A percentile compares a stretch with the other conserved stretches of the same genome.
phyloP scores from a whole-genome alignment of 2,797 vertebrate species.

The Poeciliopsis turneri region DNA sequence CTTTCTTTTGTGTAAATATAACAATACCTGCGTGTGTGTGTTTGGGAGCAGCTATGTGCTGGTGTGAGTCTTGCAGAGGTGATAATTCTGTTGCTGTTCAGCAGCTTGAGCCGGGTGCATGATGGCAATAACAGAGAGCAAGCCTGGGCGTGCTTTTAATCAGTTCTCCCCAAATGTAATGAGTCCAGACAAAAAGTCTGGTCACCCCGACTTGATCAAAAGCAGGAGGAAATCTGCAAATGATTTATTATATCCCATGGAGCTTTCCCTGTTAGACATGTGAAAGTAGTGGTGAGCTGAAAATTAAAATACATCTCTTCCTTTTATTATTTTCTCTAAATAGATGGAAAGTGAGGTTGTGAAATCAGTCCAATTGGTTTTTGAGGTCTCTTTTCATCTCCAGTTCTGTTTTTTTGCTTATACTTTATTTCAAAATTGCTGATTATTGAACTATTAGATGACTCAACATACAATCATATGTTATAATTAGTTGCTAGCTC shows the following conservation, averaged over 20 bases:
- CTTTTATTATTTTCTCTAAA: constrained; percentile 65
- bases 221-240: constrained; percentile 73
- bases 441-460: background rate
- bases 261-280: constrained; percentile 77
- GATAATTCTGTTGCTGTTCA: constrained; percentile 77
- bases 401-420: constrained; percentile 10
- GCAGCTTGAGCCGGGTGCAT: constrained; percentile 58
- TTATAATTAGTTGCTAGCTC: background rate
- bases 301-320: constrained; percentile 74
- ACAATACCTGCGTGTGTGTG: constrained; percentile 27
- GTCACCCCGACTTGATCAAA: constrained; percentile 72
- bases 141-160: constrained; percentile 78
- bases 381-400: constrained; percentile 22
- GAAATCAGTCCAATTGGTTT: constrained; percentile 29
- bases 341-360: constrained; percentile 48
- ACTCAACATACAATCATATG: background rate
- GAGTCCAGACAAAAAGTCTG: constrained; percentile 58
- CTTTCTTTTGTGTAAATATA: constrained; percentile 36
- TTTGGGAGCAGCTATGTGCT: constrained; percentile 38
- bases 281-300: constrained; percentile 77
- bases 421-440: constrained; percentile 7
- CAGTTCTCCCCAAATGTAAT: constrained; percentile 65
- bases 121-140: constrained; percentile 75
- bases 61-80: constrained; percentile 65
- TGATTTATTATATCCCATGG: constrained; percentile 77